Base-by-base conservation (phyloP, 2,888 invertebrate genomes). In the Thumatha senex region DNA sequence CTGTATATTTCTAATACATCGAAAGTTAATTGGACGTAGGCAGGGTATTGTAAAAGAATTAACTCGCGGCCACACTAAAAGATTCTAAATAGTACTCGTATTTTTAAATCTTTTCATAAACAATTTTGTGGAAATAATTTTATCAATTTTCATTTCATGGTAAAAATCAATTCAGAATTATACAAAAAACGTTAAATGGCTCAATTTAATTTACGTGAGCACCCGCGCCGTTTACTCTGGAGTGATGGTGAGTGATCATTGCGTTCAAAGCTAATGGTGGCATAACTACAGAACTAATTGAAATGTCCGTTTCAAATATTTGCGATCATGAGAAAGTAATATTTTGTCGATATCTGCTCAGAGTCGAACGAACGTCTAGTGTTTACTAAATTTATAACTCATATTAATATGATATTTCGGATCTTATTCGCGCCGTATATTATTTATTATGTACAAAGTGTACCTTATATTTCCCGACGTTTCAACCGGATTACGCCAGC, bases 1-100 rank as follows among this genome's bases (percentile, higher is more conserved):
- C 66, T 77, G 82, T 77, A 80, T 78, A 85, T 84, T 86, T 87
- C 73, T 82, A 79, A 85, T 82, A 80, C 86, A 76, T 78, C 81
- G 80, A 83, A 89, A 87, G 88, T 89, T 89, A 89, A 88, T 89
- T 89, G 89, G 86, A 88, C 85, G 82, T 80, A 80, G 78, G 75
- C 82, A 80, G 79, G 70, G 81, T 81, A 85, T 89, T 88, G 85
- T 86, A 80, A 77, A 79, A 81, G 83, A 84, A 84, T 85, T 82
- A 83, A 81, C 73, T 70, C 72, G 73, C 71, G 74, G 63, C 61
- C 67, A 74, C 66, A 66, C 76, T 77, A 59, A 68, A 62, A 55
- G 51, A 46, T 55, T 50, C 47, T 48, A 40, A 44, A 30, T 57
- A 4, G 43, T 56, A 47, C 51, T 39, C 31, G 40, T 49, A 29